Percentiles rank a stretch among this genome's conserved stretches.
Evolutionary conservation across 2,888 invertebrate genomes (phyloP).

Genomic region (Temnothorax unifasciatus): DNA sequence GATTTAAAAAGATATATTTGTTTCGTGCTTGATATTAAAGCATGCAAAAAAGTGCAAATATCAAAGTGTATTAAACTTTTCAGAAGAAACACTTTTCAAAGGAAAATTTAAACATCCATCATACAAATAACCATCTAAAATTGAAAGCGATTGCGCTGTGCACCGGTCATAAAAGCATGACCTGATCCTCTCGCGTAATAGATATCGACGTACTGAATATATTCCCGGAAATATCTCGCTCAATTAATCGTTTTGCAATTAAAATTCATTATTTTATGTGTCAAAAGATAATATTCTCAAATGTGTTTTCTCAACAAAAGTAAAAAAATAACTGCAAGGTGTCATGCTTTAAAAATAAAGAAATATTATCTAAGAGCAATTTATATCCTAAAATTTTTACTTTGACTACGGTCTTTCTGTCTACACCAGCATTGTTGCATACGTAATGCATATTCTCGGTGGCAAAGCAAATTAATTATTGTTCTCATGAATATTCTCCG

Average conservation of each 20-base stretch:
- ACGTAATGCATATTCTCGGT: not conserved
- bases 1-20: constrained; percentile 11
- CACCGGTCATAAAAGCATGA: constrained; percentile 14
- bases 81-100: not conserved
- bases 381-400: not conserved
- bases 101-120: not conserved
- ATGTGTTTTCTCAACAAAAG: not conserved
- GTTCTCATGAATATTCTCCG: constrained; percentile 15
- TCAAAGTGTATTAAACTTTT: not conserved
- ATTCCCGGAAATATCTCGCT: constrained; percentile 30
- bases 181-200: constrained; percentile 25
- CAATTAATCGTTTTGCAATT: constrained; percentile 30
- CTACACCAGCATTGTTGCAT: not conserved
- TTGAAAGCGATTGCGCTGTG: not conserved
- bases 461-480: constrained; percentile 36
- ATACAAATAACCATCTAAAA: constrained; percentile 15
- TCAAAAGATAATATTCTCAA: not conserved
- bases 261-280: not conserved
- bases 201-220: constrained; percentile 36
- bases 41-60: not conserved
- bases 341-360: not conserved
- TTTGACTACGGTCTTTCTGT: not conserved
- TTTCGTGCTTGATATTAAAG: not conserved
- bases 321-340: not conserved
- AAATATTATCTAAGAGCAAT: not conserved